Evolutionary conservation across 1,140 invertebrate genomes (phyloP).

Genomic region (Drosophila bipectinata): DNA sequence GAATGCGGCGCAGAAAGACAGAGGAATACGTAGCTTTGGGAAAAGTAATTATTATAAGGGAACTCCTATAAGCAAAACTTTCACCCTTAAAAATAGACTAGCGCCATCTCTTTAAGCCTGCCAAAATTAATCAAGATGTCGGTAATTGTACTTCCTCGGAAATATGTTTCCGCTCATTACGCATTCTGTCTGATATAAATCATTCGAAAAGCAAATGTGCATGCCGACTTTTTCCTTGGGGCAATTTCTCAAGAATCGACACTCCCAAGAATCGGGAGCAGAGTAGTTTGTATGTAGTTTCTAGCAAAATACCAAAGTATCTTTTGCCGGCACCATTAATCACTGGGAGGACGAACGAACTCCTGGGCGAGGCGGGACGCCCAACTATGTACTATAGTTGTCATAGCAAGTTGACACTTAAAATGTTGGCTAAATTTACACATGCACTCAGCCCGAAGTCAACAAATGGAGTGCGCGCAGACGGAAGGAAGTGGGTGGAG

Average conservation of each 20-base stretch:
- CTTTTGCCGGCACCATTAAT: conserved; percentile 53
- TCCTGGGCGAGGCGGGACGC: conserved; percentile 13
- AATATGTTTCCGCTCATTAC: conserved; percentile 8
- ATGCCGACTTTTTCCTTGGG: neutral
- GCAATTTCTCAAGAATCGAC: neutral
- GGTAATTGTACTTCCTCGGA: conserved; percentile 4
- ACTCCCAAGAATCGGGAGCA: neutral
- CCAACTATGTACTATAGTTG: conserved; percentile 49
- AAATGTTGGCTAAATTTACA: conserved; percentile 79
- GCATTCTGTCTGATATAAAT: conserved; percentile 17
- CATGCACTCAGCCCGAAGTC: conserved; percentile 69
- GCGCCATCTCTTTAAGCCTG: neutral
- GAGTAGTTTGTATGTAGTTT: conserved; percentile 6
- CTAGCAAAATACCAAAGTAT: neutral
- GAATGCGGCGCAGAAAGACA: no score
- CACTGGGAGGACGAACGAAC: conserved; percentile 25
- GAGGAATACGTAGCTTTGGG: no score
- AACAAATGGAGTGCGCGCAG: conserved; percentile 36
- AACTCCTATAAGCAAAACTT: neutral
- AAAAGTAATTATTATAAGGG: no score
- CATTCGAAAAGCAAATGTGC: neutral
- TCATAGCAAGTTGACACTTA: conserved; percentile 75
- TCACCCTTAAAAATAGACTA: neutral
- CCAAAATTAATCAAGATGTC: conserved; percentile 3
- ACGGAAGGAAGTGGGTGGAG: neutral